Evolutionary conservation across 2,888 invertebrate species (phyloP), one percentile per base, ranked within the genome.

Genomic region (Folsomia candida): DNA sequence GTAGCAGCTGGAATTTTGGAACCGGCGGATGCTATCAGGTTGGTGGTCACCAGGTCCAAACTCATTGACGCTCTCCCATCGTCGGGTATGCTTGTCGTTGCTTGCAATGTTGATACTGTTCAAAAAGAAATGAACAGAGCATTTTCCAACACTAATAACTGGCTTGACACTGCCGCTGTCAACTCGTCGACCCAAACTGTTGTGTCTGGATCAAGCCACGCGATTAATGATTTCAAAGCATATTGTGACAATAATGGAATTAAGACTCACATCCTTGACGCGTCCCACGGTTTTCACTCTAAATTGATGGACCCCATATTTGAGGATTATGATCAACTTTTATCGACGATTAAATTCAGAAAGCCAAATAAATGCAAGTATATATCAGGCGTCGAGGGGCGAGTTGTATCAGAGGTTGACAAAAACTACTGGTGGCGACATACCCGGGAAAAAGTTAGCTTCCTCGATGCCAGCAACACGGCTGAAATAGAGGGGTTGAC

Each of bases 1-100:
- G 75, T 75, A 1, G 68, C 67, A n/a, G 68, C 69, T 60, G 73
- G 71, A 20, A 65, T 73, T 37, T 11, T 75, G 4, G 27, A 51
- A 1, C 22, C 73, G 27, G 71, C 70, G 63, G 72, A 73, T 22
- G 75, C 67, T 1, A 25, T 75, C 2, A 73, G 62, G 25, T 57
- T 73, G 0, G 71, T 75, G 1, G 71, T 67, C 0, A 65, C 66
- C 28, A 14, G 75, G 29, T 62, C 66, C 29, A 58, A 66, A 1
- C 71, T 75, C 25, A 69, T 75, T 28, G 70, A 72, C 37, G 59
- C 29, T 14, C 72, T 72, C 4, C 68, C 68, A 20, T 27, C 61
- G 1, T 70, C 72, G 18, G 58, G 58, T 22, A 73, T 73, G 73
- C 62, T 75, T 0, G 73, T 68, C 14, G n/a, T 75, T 1, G 66